Base-by-base conservation (phyloP, 2,888 invertebrate genomes). In the Nomada flava region DNA sequence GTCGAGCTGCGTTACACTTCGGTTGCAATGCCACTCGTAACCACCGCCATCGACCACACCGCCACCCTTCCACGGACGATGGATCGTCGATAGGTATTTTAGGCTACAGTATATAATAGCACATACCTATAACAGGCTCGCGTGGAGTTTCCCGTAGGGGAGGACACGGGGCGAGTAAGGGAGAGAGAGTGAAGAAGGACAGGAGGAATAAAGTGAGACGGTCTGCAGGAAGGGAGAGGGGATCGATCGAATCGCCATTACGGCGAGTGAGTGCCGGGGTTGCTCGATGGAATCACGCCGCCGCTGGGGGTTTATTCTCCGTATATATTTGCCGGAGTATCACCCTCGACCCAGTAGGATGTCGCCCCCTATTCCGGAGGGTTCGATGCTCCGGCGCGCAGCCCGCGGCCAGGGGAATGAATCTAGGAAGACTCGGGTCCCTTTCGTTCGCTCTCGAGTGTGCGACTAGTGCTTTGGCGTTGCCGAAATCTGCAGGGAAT, bases 171-270 rank as follows among this genome's bases (percentile, higher is more conserved):
- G 44, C 18, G 63, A 63, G 67, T 57, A 73, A 18, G 92, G 63
- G 60, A 18, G 77, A 91, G 90, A 92, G 93, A 93, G 93, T 92
- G 23, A 68, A 92, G 93, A 92, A 93, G 23, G 71, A 47, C 50
- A 52, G 75, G 86, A 86, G 86, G 85, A 90, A 4, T 53, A 84
- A 90, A 82, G 76, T 78, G 76, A 70, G 76, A 70, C 60, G 59
- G 71, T 71, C 71, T 53, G 87, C 71, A 82, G 65, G 83, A 72
- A 79, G 80, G 60, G 65, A 65, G 71, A 74, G 88, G 89, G 86
- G 90, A 92, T 93, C 92, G 92, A 93, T 93, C 92, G 92, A 90
- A 93, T 93, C 91, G 92, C 93, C 93, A 93, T 93, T 93, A 93
- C 90, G 89, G 87, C 86, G 92, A 91, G 92, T 90, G 92, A 91